Base-by-base conservation (phyloP, 2,113 vertebrate genomes). In the Oncorhynchus mykiss region DNA sequence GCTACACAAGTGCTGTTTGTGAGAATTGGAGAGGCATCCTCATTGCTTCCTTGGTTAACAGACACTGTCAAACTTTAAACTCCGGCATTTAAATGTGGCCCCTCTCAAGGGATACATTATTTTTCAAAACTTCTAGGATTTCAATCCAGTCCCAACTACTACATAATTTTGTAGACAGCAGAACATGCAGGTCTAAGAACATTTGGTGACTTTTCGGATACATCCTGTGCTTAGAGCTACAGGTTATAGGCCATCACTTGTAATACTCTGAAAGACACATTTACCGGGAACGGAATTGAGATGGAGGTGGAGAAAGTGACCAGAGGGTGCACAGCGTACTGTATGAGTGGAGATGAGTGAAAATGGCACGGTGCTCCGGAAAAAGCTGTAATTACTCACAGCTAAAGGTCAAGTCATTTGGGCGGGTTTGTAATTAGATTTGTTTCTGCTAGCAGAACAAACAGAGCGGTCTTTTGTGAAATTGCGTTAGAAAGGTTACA, bases 401-500 rank as follows among this genome's bases (percentile, higher is more conserved):
- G 73, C 76, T 69, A 91, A 92, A 90, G 92, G 88, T 92, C 87
- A 92, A 88, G 83, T 78, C 77, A 83, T 88, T 88, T 84, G 80
- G 78, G 84, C 29, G 51, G 82, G 74, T 76, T 87, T 80, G 85
- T 88, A 90, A 93, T 91, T 91, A 90, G 83, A 84, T 87, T 91
- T 89, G 89, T 88, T 91, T 88, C 81, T 87, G 75, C 75, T 66
- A 85, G 82, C 86, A 85, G 87, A 90, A 85, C 87, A 91, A 91
- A 92, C 86, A 89, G 83, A 88, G 86, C 87, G 69, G 81, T 89
- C 85, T 89, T 86, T 90, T 87, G 88, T 89, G 91, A 90, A 91
- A 91, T 91, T 90, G 84, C 82, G 80, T 91, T 89, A 83, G 89
- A 92, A 90, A 91, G 89, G 90, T 91, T 91, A 88, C 74, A 68